Evolutionary conservation across 2,888 invertebrate genomes (phyloP).

Genomic region (Hipparchia semele): DNA sequence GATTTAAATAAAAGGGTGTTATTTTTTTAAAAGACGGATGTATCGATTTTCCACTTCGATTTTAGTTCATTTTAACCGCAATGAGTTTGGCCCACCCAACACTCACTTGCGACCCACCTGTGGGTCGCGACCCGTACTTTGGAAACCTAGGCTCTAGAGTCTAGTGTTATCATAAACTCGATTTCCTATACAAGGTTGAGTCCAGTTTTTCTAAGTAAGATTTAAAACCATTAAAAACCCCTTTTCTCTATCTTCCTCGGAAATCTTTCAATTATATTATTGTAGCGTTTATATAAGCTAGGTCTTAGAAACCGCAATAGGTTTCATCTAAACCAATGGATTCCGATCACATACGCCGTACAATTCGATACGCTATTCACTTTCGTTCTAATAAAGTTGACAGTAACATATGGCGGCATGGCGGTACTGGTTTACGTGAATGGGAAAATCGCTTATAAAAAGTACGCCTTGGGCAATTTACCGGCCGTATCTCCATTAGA

Average conservation of each 20-base stretch:
- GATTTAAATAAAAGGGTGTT: too few relatives aligned
- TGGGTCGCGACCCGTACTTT: too few relatives aligned
- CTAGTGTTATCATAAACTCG: too few relatives aligned
- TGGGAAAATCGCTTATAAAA: conserved; percentile 24
- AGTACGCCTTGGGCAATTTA: conserved; percentile 14
- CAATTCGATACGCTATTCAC: conserved; percentile 45
- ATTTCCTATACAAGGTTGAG: too few relatives aligned
- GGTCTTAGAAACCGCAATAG: conserved; percentile 20
- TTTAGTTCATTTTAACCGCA: too few relatives aligned
- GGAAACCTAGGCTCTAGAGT: too few relatives aligned
- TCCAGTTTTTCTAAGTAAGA: too few relatives aligned
- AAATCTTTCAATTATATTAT: conserved; percentile 11
- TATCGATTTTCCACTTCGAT: too few relatives aligned
- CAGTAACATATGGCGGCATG: conserved; percentile 35
- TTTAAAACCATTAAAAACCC: background rate
- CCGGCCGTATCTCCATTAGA: conserved; percentile 1
- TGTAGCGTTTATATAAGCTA: conserved; percentile 18
- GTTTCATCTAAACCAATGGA: conserved; percentile 28
- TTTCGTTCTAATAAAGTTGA: conserved; percentile 54
- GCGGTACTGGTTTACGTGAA: conserved; percentile 16
- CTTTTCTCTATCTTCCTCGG: background rate
- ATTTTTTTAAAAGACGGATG: too few relatives aligned
- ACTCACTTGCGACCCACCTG: too few relatives aligned
- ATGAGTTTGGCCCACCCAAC: too few relatives aligned
- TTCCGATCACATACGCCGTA: conserved; percentile 33